Conservation (phyloP, 2,113 vertebrate genomes). For the Lepisosteus oculatus region DNA sequence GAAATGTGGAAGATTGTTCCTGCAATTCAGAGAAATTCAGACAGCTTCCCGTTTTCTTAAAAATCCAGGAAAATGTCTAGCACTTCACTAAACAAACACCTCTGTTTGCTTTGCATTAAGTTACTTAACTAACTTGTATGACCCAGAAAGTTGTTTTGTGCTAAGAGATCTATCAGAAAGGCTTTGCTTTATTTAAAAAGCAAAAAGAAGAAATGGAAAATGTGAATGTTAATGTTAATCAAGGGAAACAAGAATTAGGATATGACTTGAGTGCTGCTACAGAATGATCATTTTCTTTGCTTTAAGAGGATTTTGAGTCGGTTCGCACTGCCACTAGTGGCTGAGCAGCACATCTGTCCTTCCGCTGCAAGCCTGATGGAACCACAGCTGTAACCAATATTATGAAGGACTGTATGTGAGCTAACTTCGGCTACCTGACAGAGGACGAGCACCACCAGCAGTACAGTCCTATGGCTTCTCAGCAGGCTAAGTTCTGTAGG, state of each 20-base stretch:
- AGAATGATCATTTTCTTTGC: too few species aligned
- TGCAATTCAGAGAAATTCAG: background rate
- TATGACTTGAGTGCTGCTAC: too few species aligned
- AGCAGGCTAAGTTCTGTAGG: conserved; percentile 5
- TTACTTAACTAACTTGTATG: too few species aligned
- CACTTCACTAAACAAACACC: too few species aligned
- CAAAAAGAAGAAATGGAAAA: too few species aligned
- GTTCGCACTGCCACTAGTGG: background rate
- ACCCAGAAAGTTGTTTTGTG: too few species aligned
- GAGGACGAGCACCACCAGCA: background rate
- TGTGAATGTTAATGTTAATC: too few species aligned
- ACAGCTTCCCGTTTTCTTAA: too few species aligned
- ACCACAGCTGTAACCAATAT: conserved; percentile 18
- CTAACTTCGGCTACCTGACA: background rate
- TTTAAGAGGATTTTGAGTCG: background rate
- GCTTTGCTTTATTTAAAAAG: too few species aligned
- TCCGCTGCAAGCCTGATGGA: background rate
- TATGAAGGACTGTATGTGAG: background rate
- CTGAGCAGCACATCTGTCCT: background rate
- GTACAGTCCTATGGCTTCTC: background rate
- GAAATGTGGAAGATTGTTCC: background rate
- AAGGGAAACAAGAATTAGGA: too few species aligned
- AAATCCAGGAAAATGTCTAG: background rate
- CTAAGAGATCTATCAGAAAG: too few species aligned
- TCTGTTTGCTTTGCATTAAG: too few species aligned